These are phyloP conservation scores for Volucella inflata DNA, from an alignment of 2,888 invertebrate species.

Conservation along the genomic window DNA sequence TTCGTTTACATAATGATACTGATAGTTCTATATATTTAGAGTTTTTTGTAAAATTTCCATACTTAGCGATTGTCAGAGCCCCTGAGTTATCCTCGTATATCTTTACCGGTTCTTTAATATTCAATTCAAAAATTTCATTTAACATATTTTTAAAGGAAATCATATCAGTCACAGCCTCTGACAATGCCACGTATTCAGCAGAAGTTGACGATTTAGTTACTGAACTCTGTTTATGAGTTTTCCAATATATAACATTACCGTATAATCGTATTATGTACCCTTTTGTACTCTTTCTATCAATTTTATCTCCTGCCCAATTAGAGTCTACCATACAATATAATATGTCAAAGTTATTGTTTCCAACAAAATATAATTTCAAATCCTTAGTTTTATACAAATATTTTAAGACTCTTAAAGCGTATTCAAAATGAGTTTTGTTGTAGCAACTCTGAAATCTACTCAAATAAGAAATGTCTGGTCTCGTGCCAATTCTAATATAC, in stretches of 20 bases:
- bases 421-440: too few relatives aligned
- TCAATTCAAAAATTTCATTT: neutral
- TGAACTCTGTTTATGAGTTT: neutral
- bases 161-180: too few relatives aligned
- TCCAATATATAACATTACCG: neutral
- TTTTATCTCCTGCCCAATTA: neutral
- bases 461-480: too few relatives aligned
- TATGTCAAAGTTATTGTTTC: neutral
- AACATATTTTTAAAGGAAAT: neutral
- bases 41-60: slow-evolving; percentile 2
- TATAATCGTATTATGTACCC: neutral
- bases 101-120: neutral
- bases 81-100: slow-evolving; percentile 5
- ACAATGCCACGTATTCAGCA: neutral
- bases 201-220: neutral
- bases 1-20: too few relatives aligned
- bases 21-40: too few relatives aligned
- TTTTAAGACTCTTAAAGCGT: too few relatives aligned
- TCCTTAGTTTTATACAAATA: neutral
- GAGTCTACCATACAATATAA: neutral
- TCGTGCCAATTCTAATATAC: too few relatives aligned
- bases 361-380: neutral
- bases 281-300: neutral
- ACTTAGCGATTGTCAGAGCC: neutral
- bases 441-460: too few relatives aligned